phyloP scores from a whole-genome alignment of 2,113 vertebrate species.

The Terrapene triunguis region DNA sequence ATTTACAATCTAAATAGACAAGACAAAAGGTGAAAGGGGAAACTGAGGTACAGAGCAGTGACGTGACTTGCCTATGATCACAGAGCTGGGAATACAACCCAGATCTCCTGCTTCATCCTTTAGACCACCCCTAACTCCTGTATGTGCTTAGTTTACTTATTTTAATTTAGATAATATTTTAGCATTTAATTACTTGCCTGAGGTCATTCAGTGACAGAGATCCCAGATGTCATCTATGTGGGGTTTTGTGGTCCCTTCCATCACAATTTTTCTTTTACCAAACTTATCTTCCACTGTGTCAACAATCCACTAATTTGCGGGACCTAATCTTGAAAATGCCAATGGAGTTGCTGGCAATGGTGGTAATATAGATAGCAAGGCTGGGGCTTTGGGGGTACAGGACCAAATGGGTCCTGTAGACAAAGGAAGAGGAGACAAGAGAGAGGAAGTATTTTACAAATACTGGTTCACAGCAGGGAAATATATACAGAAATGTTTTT shows the following conservation, averaged over 20 bases:
- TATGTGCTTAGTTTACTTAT: neutral
- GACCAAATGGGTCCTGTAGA: too few species aligned
- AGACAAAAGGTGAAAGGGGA: neutral
- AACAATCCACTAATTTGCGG: too few species aligned
- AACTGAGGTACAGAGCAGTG: neutral
- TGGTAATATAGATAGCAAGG: too few species aligned
- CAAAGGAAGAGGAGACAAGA: neutral
- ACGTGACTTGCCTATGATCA: neutral
- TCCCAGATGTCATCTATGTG: too few species aligned
- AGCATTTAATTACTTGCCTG: neutral
- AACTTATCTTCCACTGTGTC: too few species aligned
- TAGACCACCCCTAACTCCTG: neutral
- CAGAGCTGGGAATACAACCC: neutral
- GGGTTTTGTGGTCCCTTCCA: too few species aligned
- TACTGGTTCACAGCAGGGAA: neutral
- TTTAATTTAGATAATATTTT: neutral
- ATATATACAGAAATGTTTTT: neutral
- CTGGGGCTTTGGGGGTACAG: too few species aligned
- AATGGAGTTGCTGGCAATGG: too few species aligned
- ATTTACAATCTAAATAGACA: conserved; percentile 14
- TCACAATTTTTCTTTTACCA: too few species aligned
- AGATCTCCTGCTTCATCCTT: neutral
- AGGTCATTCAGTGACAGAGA: neutral
- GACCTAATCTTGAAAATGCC: neutral
- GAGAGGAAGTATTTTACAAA: neutral